Evolutionary conservation across 2,888 invertebrate species (phyloP).

Genomic region (Chironomus riparius): DNA sequence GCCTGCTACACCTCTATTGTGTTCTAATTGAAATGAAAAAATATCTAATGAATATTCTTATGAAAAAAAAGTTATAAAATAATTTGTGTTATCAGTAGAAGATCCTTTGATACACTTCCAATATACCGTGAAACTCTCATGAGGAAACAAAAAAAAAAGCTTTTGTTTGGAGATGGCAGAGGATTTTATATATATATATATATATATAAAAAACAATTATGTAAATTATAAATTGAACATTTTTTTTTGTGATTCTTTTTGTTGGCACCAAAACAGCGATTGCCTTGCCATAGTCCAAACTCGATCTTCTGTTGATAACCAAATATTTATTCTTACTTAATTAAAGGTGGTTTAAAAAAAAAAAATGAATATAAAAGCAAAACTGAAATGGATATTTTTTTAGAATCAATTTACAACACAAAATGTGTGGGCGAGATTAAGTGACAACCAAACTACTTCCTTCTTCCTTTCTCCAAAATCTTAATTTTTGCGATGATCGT

Average conservation of each 20-base stretch:
- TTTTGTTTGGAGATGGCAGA: conserved; percentile 8
- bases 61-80: too few species aligned
- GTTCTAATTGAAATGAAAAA: conserved; percentile 4
- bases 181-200: not conserved
- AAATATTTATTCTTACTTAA: not conserved
- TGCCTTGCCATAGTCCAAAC: conserved; percentile 59
- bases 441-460: not conserved
- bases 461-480: not conserved
- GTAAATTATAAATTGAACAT: too few species aligned
- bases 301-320: conserved; percentile 46
- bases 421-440: conserved; percentile 15
- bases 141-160: not conserved
- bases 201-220: too few species aligned
- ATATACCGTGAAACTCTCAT: too few species aligned
- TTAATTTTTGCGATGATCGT: too few species aligned
- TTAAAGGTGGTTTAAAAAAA: not conserved
- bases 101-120: not conserved
- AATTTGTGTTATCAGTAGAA: not conserved
- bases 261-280: conserved; percentile 53
- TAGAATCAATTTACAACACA: conserved; percentile 19
- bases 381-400: conserved; percentile 10
- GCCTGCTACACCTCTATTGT: not conserved
- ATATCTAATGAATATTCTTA: not conserved
- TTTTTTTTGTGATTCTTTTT: conserved; percentile 23
- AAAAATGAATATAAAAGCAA: not conserved